These are phyloP conservation scores for Agapostemon virescens DNA, from an alignment of 2,888 invertebrate genomes.

Conservation along the genomic window DNA sequence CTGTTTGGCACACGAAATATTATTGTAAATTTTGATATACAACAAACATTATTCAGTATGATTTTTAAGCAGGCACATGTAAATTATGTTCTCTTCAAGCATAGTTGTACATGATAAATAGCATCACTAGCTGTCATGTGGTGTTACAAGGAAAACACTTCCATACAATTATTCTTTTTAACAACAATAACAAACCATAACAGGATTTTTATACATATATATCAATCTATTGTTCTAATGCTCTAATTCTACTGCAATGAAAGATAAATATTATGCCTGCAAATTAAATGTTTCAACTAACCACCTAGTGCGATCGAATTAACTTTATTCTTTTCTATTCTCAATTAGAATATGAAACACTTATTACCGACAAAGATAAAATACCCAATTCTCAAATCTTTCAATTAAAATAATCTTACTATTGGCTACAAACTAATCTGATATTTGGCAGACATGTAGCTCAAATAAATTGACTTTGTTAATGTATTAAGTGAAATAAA, in stretches of 20 bases:
- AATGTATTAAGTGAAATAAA: constrained; percentile 62
- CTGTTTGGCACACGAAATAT: constrained; percentile 55
- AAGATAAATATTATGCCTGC: constrained; percentile 30
- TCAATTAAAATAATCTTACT: constrained; percentile 33
- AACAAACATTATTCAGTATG: constrained; percentile 33
- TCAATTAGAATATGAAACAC: constrained; percentile 2
- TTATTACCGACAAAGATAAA: constrained; percentile 9
- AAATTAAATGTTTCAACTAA: constrained; percentile 27
- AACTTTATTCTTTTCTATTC: constrained; percentile 13
- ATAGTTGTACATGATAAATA: constrained; percentile 31
- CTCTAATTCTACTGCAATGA: constrained; percentile 39
- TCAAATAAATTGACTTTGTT: constrained; percentile 53
- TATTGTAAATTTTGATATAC: constrained; percentile 44
- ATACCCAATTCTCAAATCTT: constrained; percentile 18
- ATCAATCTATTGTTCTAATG: constrained; percentile 42
- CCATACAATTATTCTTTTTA: constrained; percentile 47
- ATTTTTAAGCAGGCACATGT: constrained; percentile 39
- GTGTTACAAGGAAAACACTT: constrained; percentile 34
- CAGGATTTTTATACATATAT: constrained; percentile 53
- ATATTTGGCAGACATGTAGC: constrained; percentile 64
- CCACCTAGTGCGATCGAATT: constrained; percentile 3
- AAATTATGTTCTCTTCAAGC: constrained; percentile 39
- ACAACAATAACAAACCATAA: constrained; percentile 57
- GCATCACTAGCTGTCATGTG: constrained; percentile 4
- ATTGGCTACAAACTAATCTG: constrained; percentile 45